These are phyloP conservation scores for Oryzaephilus surinamensis DNA, from an alignment of 1,140 invertebrate genomes.

Conservation along the genomic window DNA sequence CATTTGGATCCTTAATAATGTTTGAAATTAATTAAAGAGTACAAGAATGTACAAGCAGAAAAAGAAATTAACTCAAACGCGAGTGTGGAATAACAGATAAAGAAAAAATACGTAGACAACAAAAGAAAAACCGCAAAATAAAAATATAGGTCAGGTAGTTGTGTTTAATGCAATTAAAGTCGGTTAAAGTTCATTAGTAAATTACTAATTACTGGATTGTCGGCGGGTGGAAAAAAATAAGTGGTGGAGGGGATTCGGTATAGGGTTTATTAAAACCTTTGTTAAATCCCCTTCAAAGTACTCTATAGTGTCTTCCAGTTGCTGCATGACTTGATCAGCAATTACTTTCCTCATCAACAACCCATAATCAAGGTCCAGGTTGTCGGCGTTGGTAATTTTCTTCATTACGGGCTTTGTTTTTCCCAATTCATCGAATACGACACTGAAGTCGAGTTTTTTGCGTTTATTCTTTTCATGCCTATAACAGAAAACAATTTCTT, in stretches of 20 bases:
- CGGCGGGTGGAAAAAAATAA: slow-evolving; percentile 1
- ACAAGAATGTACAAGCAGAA: too few species aligned
- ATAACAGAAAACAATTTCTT: too few species aligned
- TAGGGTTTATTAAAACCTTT: slow-evolving; percentile 35
- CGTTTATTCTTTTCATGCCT: too few species aligned
- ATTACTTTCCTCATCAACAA: slow-evolving; percentile 35
- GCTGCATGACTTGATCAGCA: slow-evolving; percentile 37
- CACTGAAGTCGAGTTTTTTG: too few species aligned
- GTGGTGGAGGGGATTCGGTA: background rate
- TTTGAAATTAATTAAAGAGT: too few species aligned
- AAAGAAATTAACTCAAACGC: too few species aligned
- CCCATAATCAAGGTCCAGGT: slow-evolving; percentile 44
- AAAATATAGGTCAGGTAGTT: background rate
- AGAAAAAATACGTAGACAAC: background rate
- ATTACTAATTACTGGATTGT: background rate
- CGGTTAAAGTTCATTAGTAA: background rate
- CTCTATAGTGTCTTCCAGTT: slow-evolving; percentile 43
- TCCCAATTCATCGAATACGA: too few species aligned
- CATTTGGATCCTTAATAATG: too few species aligned
- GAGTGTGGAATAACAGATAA: too few species aligned
- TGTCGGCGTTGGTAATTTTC: too few species aligned
- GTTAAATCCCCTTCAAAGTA: slow-evolving; percentile 50
- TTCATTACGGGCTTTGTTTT: too few species aligned
- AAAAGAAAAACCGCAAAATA: background rate
- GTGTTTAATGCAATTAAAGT: background rate